Base-by-base conservation (phyloP, 2,888 invertebrate genomes). In the Nasonia oneida region DNA sequence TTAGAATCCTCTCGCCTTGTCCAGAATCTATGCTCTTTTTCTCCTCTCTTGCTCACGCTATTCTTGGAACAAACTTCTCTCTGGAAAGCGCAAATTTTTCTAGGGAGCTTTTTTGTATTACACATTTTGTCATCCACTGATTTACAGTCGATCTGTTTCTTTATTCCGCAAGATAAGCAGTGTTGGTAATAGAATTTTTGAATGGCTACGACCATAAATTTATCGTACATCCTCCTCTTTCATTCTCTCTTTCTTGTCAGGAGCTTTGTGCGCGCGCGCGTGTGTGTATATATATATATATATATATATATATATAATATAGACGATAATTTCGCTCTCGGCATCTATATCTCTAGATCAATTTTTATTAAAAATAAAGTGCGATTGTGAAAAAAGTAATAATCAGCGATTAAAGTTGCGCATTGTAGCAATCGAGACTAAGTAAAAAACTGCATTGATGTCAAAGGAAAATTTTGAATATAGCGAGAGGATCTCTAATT, bases 111-210 rank as follows among this genome's bases (percentile, higher is more conserved):
- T 64, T 42, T 53, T 47, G 73, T 64, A 57, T 47, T 67, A 50
- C 74, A 29, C 10, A n/a, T 23, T 29, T 29, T 18, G 37, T 37
- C 74, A 50, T 29, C 29, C 39, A 2, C 47, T 81, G 61, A 81
- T 67, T 84, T 84, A 75, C 78, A 57, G 47, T 37, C 50, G 37
- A 76, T 70, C 50, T 80, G n/a, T 67, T 84, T 79, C 75, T 75
- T 83, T 81, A 15, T 74, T 80, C 74, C n/a, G 33, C 3, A 29
- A 42, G 84, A 78, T 84, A 79, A 64, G 73, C 47, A 74, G 14
- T 73, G 57, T 42, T 57, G 37, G 61, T 64, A 79, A 79, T 84
- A 73, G 67, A 84, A 73, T 79, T 84, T 84, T 64, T 76, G 76
- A 83, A 83, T 67, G 39, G 70, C 67, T 76, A 37, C 57, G 15